phyloP scores from a whole-genome alignment of 2,113 vertebrate species.

The Oenanthe oenanthe region DNA sequence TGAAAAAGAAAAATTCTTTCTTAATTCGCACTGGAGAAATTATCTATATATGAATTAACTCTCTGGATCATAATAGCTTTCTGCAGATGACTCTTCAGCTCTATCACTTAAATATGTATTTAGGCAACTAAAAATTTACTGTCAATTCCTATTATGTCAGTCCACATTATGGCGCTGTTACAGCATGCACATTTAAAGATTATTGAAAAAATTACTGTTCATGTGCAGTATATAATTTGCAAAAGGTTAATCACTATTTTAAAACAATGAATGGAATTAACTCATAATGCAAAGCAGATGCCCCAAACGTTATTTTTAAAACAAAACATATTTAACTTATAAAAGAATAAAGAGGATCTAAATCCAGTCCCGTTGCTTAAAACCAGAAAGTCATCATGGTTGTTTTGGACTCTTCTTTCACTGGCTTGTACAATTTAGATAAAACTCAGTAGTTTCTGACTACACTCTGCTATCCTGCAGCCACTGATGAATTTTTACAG shows the following conservation, averaged over 20 bases:
- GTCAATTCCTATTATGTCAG: constrained; percentile 66
- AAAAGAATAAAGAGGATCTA: constrained; percentile 38
- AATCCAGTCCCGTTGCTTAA: constrained; percentile 22
- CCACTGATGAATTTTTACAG: constrained; percentile 20
- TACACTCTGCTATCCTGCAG: constrained; percentile 8
- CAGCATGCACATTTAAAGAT: constrained; percentile 58
- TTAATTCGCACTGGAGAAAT: constrained; percentile 23
- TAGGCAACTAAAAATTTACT: constrained; percentile 62
- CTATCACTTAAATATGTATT: constrained; percentile 31
- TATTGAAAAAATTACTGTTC: constrained; percentile 59
- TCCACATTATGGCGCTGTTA: constrained; percentile 56
- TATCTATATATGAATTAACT: constrained; percentile 43
- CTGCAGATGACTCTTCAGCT: constrained; percentile 53
- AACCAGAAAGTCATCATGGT: neutral
- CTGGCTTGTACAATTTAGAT: neutral
- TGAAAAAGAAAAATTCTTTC: constrained; percentile 4
- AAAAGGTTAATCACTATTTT: constrained; percentile 64
- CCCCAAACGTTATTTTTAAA: constrained; percentile 45
- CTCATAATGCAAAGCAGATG: constrained; percentile 59
- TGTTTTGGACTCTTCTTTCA: neutral
- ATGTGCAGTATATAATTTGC: constrained; percentile 50
- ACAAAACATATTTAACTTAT: constrained; percentile 51
- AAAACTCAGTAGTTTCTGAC: constrained; percentile 29
- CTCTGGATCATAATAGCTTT: constrained; percentile 46
- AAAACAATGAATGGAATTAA: constrained; percentile 62